Conservation (phyloP, 2,888 invertebrate genomes). For the Sarcophaga variegata region DNA sequence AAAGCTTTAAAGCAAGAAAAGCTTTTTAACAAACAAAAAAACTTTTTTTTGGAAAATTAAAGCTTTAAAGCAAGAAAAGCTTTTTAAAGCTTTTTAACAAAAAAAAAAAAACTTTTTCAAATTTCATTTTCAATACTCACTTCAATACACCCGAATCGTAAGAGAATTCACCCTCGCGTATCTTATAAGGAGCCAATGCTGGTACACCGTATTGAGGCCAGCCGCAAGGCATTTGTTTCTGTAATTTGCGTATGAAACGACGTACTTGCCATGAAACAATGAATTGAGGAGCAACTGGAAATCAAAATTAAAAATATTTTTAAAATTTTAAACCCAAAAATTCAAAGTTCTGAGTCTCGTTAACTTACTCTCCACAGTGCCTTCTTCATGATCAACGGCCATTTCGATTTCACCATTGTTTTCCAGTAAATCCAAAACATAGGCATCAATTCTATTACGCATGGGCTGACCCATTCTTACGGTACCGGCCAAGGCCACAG, state of each 20-base stretch:
- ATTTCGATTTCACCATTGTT: slow-evolving; percentile 74
- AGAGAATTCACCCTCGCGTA: slow-evolving; percentile 71
- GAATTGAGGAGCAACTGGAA: slow-evolving; percentile 74
- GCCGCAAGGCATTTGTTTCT: slow-evolving; percentile 78
- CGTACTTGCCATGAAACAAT: slow-evolving; percentile 77
- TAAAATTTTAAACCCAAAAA: not conserved
- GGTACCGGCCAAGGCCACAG: slow-evolving; percentile 74
- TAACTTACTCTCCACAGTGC: slow-evolving; percentile 73
- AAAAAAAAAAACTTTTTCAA: not conserved
- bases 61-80: not conserved
- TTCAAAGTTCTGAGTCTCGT: not conserved
- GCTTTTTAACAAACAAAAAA: not conserved
- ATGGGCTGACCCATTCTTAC: slow-evolving; percentile 31
- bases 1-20: too few species aligned
- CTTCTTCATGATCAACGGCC: slow-evolving; percentile 71
- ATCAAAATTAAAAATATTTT: not conserved
- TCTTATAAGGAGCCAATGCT: slow-evolving; percentile 75
- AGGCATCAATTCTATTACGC: slow-evolving; percentile 24
- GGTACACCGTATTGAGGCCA: slow-evolving; percentile 76
- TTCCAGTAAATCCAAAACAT: slow-evolving; percentile 64
- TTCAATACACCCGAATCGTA: slow-evolving; percentile 74
- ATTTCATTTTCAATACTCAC: slow-evolving; percentile 62
- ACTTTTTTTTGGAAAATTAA: not conserved
- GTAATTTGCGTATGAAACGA: slow-evolving; percentile 75
- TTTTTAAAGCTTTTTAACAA: not conserved